Conservation (phyloP, 1,140 invertebrate species). For the Drosophila novamexicana region DNA sequence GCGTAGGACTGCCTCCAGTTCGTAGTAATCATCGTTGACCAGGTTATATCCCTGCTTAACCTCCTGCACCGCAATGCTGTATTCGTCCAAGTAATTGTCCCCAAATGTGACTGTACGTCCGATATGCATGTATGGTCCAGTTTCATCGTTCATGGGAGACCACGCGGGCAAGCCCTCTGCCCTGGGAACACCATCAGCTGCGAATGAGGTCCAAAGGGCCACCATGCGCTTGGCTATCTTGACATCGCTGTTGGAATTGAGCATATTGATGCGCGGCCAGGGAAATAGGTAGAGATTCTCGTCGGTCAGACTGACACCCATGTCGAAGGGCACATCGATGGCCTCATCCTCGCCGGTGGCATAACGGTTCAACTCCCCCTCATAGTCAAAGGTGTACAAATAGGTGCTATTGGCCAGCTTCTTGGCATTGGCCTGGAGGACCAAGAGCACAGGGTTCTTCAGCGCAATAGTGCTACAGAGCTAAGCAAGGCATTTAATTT, state of each 20-base stretch:
- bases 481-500: slow-evolving; percentile 23
- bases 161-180: slow-evolving; percentile 61
- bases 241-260: slow-evolving; percentile 71
- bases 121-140: slow-evolving; percentile 77
- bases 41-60: slow-evolving; percentile 63
- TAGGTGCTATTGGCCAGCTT: slow-evolving; percentile 77
- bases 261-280: slow-evolving; percentile 66
- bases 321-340: slow-evolving; percentile 71
- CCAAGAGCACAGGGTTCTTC: slow-evolving; percentile 78
- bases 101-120: slow-evolving; percentile 64
- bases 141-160: slow-evolving; percentile 72
- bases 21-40: slow-evolving; percentile 77
- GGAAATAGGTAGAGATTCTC: slow-evolving; percentile 84
- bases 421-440: slow-evolving; percentile 78
- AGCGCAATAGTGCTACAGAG: slow-evolving; percentile 76
- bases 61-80: slow-evolving; percentile 66
- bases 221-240: slow-evolving; percentile 78
- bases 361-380: slow-evolving; percentile 77
- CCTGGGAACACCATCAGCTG: slow-evolving; percentile 60
- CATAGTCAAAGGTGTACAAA: slow-evolving; percentile 79
- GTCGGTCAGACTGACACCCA: slow-evolving; percentile 79
- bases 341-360: slow-evolving; percentile 49
- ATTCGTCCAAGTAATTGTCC: slow-evolving; percentile 77
- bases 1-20: slow-evolving; percentile 54
- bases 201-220: slow-evolving; percentile 79